phyloP scores from a whole-genome alignment of 1,140 invertebrate species.

The Drosophila pseudoobscura region DNA sequence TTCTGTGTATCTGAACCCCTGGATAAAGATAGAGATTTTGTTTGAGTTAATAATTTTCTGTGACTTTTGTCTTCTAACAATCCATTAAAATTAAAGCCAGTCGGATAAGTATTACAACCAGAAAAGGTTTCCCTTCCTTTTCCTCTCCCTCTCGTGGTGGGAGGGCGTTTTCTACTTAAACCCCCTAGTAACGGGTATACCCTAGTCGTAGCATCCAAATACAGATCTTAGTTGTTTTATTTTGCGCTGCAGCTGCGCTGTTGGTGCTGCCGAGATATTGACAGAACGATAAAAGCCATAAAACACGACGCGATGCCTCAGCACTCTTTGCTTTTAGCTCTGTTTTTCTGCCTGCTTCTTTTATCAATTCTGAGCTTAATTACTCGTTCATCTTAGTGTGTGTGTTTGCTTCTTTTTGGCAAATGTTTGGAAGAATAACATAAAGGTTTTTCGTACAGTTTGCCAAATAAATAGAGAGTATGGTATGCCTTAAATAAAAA shows the following conservation, averaged over 20 bases:
- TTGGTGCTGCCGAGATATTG: conserved; percentile 21
- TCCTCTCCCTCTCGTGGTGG: too few relatives aligned
- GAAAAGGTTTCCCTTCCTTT: too few relatives aligned
- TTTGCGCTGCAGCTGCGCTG: not conserved
- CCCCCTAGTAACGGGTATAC: too few relatives aligned
- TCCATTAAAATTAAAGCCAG: too few relatives aligned
- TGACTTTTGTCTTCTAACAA: too few relatives aligned
- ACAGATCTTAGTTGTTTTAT: not conserved
- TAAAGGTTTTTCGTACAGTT: conserved; percentile 29
- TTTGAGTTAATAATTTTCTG: too few relatives aligned
- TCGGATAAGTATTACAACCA: too few relatives aligned
- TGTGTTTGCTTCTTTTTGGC: conserved; percentile 31
- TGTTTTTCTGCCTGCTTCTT: conserved; percentile 25
- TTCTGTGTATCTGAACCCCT: too few relatives aligned
- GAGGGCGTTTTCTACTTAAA: too few relatives aligned
- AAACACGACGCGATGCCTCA: conserved; percentile 22
- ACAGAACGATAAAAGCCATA: conserved; percentile 47
- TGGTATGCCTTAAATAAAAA: conserved; percentile 2
- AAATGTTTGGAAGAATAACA: conserved; percentile 31
- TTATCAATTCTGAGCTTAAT: conserved; percentile 45
- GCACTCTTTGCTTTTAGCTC: conserved; percentile 19
- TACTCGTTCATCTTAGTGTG: conserved; percentile 48
- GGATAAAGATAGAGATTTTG: too few relatives aligned
- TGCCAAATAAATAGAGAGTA: not conserved
- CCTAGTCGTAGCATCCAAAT: not conserved